Conservation (phyloP, 2,797 vertebrate genomes). For the Nothura maculosa region DNA sequence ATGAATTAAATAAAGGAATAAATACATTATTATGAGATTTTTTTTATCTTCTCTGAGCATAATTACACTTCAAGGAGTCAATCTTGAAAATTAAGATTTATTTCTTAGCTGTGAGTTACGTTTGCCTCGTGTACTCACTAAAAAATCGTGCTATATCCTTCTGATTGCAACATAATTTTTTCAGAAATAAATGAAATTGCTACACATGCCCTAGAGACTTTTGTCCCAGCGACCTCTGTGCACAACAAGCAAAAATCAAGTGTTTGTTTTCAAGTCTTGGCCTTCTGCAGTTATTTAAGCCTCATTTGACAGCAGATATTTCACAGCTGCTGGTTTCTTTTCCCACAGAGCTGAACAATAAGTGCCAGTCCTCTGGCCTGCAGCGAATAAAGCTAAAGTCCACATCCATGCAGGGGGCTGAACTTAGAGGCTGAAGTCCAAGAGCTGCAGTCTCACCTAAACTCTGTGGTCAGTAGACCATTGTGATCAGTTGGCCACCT, state of each 20-base stretch:
- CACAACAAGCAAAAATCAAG: not conserved
- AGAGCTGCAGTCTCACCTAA: not conserved
- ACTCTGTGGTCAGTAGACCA: not conserved
- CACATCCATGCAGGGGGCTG: rapidly evolving
- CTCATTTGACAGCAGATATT: not conserved
- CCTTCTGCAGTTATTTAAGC: not conserved
- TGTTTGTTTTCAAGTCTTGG: not conserved
- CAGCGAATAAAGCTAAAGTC: not conserved
- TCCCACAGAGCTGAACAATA: not conserved
- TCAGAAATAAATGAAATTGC: not conserved
- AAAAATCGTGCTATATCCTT: not conserved
- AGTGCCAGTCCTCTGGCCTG: not conserved
- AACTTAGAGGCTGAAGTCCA: not conserved
- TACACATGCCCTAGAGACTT: not conserved
- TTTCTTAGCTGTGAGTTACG: not conserved
- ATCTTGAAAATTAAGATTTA: not conserved
- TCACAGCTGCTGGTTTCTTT: not conserved
- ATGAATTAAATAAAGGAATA: not conserved
- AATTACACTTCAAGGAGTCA: not conserved
- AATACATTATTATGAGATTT: not conserved
- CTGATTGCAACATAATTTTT: not conserved
- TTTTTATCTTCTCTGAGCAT: not conserved
- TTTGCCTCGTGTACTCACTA: not conserved
- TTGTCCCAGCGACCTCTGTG: not conserved
- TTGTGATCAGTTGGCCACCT: not conserved